A percentile compares a stretch with the other conserved stretches of the same genome.
Evolutionary conservation across 2,797 vertebrate species (phyloP).

Genomic region (Sebastes reedi): DNA sequence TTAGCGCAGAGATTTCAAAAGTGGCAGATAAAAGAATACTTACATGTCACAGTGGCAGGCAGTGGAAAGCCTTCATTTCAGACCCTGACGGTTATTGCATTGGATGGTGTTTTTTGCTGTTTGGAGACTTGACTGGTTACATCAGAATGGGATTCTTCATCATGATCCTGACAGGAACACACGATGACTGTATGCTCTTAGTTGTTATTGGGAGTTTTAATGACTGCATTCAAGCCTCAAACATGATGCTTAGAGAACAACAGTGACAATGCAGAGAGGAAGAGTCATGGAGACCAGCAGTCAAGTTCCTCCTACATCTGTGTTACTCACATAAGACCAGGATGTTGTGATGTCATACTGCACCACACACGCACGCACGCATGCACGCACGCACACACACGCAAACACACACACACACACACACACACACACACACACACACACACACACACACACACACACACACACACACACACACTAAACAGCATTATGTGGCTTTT

Average conservation of each 20-base stretch:
- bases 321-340: neutral
- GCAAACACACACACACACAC: too few relatives aligned
- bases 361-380: neutral
- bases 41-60: too few relatives aligned
- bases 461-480: neutral
- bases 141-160: neutral
- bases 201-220: neutral
- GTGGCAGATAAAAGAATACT: too few relatives aligned
- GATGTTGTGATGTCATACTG: neutral
- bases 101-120: neutral
- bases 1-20: too few relatives aligned
- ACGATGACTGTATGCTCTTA: neutral
- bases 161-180: neutral
- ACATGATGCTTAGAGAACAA: conserved; percentile 3
- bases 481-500: conserved; percentile 37
- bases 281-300: neutral
- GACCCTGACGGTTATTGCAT: neutral
- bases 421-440: too few relatives aligned
- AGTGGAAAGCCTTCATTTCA: too few relatives aligned
- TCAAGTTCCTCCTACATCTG: conserved; percentile 30
- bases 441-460: too few relatives aligned
- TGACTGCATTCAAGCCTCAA: neutral
- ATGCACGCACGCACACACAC: neutral
- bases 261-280: conserved; percentile 3
- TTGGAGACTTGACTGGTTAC: neutral